Conservation (phyloP, 2,888 invertebrate genomes). For the Scrobipalpa atriplicella region DNA sequence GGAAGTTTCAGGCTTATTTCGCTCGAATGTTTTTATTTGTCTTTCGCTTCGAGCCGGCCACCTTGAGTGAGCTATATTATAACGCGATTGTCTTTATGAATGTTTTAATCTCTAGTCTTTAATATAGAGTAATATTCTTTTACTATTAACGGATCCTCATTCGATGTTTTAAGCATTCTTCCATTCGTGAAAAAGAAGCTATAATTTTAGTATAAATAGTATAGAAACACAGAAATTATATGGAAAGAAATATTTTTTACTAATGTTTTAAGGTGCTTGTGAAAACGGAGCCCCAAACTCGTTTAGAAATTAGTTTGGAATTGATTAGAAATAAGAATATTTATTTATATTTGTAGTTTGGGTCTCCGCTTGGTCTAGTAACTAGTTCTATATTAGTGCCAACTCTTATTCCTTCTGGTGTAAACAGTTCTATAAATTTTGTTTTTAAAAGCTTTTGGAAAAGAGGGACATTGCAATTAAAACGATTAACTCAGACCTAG, state of each 20-base stretch:
- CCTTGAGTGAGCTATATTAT: conserved; percentile 57
- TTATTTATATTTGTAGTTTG: conserved; percentile 63
- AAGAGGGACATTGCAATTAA: neutral
- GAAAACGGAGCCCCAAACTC: conserved; percentile 60
- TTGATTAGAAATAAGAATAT: conserved; percentile 72
- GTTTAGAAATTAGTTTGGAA: conserved; percentile 61
- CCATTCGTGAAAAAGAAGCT: conserved; percentile 69
- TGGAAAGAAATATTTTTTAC: conserved; percentile 51
- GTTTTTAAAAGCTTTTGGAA: neutral
- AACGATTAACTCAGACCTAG: neutral
- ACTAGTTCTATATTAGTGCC: conserved; percentile 69
- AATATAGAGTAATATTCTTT: conserved; percentile 55
- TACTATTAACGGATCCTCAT: conserved; percentile 43
- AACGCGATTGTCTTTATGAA: conserved; percentile 56
- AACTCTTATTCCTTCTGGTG: conserved; percentile 54
- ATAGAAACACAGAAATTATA: conserved; percentile 50
- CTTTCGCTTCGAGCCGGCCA: conserved; percentile 52
- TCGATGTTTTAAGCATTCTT: conserved; percentile 71
- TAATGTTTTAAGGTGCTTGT: conserved; percentile 70
- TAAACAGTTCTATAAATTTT: conserved; percentile 23
- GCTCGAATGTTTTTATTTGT: conserved; percentile 59
- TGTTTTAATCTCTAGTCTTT: conserved; percentile 76
- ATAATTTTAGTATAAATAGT: conserved; percentile 67
- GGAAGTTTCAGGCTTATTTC: conserved; percentile 48
- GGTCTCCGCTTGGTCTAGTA: conserved; percentile 53